Base-by-base conservation (phyloP, 2,888 invertebrate genomes). In the Eugnorisma glareosa region DNA sequence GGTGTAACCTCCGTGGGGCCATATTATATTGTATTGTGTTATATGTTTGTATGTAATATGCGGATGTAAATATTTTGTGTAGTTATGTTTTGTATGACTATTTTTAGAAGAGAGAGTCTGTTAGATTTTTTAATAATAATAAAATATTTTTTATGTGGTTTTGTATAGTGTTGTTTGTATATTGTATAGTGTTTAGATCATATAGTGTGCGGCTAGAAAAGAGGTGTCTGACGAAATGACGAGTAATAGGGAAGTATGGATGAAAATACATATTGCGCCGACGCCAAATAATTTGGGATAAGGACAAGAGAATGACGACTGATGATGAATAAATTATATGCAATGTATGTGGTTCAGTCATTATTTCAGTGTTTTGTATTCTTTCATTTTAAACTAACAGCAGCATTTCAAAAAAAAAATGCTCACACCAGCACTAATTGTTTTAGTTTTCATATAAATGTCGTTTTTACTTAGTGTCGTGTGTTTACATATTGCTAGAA, bases 1-100 rank as follows among this genome's bases (percentile, higher is more conserved):
- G 83, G 86, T 83, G 83, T 90, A 88, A 88, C 79, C 8, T 81
- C 70, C 63, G 67, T 37, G 72, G 51, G 64, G 67, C 71, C 69
- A 66, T 75, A 76, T 35, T 64, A 24, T 75, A 75, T 59, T 72
- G 68, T 66, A 67, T 82, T 21, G 61, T 84, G 66, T 87, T 71
- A 69, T 79, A 63, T 74, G 35, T 68, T 70, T 40, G 66, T 67
- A 21, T 75, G 63, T 80, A 74, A 68, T 57, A 83, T 28, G 54
- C 15, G 45, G 54, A n/a, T 48, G 13, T 79, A 4, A 64, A 18
- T 40, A 43, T 57, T 35, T 48, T 28, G 21, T 57, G 4, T 61
- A 43, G 43, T 76, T 54, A 54, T 24, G 51, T 51, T 1, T 45
- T 45, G 37, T 67, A 24, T 66, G 35, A 18, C 31, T 76, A 67